These are phyloP conservation scores for Ceyx margarethae DNA, from an alignment of 2,113 vertebrate genomes.

Conservation along the genomic window DNA sequence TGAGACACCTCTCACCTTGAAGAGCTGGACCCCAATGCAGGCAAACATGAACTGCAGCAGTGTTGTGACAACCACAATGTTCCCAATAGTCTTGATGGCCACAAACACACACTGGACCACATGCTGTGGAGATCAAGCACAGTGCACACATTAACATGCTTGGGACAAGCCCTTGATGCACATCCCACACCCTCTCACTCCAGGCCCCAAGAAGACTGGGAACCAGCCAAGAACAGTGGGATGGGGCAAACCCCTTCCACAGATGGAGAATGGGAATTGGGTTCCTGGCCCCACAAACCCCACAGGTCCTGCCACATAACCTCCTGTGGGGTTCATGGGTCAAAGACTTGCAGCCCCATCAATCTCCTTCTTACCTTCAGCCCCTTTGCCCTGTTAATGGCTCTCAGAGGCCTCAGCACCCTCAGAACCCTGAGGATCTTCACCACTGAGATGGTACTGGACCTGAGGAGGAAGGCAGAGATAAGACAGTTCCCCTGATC, in stretches of 20 bases:
- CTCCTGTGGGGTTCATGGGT: not conserved
- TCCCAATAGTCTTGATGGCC: slow-evolving; percentile 97
- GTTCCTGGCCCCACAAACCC: not conserved
- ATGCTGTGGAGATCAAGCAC: slow-evolving; percentile 77
- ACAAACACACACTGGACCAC: slow-evolving; percentile 98
- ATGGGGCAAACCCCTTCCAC: not conserved
- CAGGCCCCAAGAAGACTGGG: not conserved
- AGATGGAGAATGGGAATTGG: not conserved
- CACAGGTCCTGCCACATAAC: not conserved
- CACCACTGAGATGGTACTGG: slow-evolving; percentile 96
- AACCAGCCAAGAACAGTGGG: not conserved
- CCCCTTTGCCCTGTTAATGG: slow-evolving; percentile 96
- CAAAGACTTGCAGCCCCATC: accelerated
- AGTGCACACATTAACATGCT: not conserved
- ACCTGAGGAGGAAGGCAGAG: slow-evolving; percentile 72
- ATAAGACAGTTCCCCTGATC: accelerated
- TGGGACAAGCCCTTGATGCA: not conserved
- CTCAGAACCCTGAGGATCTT: slow-evolving; percentile 97
- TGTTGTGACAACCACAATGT: slow-evolving; percentile 93
- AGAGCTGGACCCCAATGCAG: slow-evolving; percentile 96
- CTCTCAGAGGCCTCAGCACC: slow-evolving; percentile 93
- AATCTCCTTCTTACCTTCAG: slow-evolving; percentile 82
- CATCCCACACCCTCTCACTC: not conserved
- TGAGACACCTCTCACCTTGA: slow-evolving; percentile 81
- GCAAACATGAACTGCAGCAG: slow-evolving; percentile 97